These are phyloP conservation scores for Troides helena DNA, from an alignment of 2,888 invertebrate genomes.

Conservation along the genomic window DNA sequence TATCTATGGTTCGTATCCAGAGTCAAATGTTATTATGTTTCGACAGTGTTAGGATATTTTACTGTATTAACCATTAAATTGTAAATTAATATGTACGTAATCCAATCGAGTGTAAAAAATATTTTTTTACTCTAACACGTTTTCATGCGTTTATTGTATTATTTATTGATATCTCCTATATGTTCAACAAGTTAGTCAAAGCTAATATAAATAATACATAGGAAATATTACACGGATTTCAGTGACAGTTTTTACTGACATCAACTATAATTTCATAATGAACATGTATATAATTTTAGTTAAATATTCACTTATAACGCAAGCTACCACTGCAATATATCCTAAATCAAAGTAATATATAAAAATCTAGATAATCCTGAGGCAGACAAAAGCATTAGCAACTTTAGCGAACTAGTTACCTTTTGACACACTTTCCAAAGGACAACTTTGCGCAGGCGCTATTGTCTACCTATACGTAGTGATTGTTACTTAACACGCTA, in stretches of 20 bases:
- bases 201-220: no score
- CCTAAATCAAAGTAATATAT: not conserved
- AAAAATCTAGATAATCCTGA: not conserved
- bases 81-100: no score
- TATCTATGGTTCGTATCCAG: no score
- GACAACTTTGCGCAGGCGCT: constrained; percentile 59
- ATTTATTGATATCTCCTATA: no score
- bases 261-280: not conserved
- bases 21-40: no score
- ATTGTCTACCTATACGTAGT: constrained; percentile 53
- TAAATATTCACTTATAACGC: not conserved
- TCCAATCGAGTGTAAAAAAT: no score
- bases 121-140: no score
- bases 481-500: constrained; percentile 44
- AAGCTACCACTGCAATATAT: not conserved
- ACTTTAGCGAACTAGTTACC: constrained; percentile 52
- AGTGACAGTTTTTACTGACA: not conserved
- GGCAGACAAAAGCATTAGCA: constrained; percentile 3
- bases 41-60: no score
- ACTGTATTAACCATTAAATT: no score
- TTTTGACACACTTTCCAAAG: constrained; percentile 68
- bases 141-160: no score
- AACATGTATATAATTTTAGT: not conserved
- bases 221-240: not conserved
- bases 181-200: no score